Base-by-base conservation (phyloP, 2,888 invertebrate genomes). In the Altica lythri region DNA sequence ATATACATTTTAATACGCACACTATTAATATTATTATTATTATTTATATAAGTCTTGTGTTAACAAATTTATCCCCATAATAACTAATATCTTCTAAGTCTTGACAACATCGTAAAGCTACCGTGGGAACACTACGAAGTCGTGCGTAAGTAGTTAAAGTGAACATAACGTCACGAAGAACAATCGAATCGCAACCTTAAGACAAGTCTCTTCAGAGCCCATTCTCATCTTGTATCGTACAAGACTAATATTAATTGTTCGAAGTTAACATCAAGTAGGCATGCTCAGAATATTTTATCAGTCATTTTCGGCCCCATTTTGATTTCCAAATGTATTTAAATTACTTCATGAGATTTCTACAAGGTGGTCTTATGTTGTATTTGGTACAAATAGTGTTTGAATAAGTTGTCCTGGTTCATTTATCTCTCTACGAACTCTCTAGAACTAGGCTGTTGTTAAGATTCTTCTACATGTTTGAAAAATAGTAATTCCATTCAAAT, bases 131-230 rank as follows among this genome's bases (percentile, higher is more conserved):
- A 59, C 59, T 53, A 55, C 61, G 42, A 53, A 70, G 67, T 72
- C 72, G 71, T 71, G 72, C 64, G 63, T 64, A 63, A 67, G 67
- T 66, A 68, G 68, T 72, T 70, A 72, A 69, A 68, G 71, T 70
- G 72, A 69, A 69, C 68, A 71, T 72, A 65, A 62, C 66, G 65
- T 66, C 64, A 62, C 48, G 50, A 40, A 30, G 30, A 52, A 54
- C 57, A 56, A 53, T 54, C 48, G 58, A 60, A 56, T 48, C 25
- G 37, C 53, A 43, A 45, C 58, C 60, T 49, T 58, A 58, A 51
- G 45, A 32, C 22, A n/a, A 35, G 12, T 12, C 9, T 44, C 38
- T 35, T 12, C 44, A 55, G 47, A 32, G 55, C 35, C 29, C 43
- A 55, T 46, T 16, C 10, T 32, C 8, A 6, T 16, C 27, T 37